phyloP scores from a whole-genome alignment of 1,140 invertebrate genomes.

The Pseudobourletiella spinata region DNA sequence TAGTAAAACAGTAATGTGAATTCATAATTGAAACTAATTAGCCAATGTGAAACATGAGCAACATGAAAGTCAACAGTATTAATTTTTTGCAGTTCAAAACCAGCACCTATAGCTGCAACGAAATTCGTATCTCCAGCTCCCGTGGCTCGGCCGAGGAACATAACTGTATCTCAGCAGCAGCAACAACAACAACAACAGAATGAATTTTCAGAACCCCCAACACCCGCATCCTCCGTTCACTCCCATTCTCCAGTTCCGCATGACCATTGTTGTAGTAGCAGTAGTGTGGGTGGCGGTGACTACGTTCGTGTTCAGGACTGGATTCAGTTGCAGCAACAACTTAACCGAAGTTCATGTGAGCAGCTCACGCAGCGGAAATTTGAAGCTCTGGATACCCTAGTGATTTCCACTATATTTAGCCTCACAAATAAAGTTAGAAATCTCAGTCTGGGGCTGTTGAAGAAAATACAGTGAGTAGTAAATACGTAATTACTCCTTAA shows the following conservation, averaged over 20 bases:
- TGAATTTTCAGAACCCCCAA: conserved; percentile 24
- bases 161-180: too few relatives aligned
- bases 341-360: background rate
- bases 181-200: background rate
- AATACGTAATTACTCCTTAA: background rate
- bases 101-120: background rate
- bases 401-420: conserved; percentile 51
- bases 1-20: too few relatives aligned
- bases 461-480: conserved; percentile 46
- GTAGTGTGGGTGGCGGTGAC: background rate
- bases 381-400: conserved; percentile 47
- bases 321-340: background rate
- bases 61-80: too few relatives aligned
- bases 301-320: background rate
- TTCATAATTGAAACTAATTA: too few relatives aligned
- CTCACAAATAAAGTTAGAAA: conserved; percentile 49
- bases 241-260: conserved; percentile 20
- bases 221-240: conserved; percentile 40
- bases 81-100: background rate
- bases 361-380: background rate
- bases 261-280: background rate
- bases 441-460: conserved; percentile 44
- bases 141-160: background rate
- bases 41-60: too few relatives aligned
- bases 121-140: background rate